Evolutionary conservation across 2,113 vertebrate species (phyloP).

Genomic region (Hippocampus comes): DNA sequence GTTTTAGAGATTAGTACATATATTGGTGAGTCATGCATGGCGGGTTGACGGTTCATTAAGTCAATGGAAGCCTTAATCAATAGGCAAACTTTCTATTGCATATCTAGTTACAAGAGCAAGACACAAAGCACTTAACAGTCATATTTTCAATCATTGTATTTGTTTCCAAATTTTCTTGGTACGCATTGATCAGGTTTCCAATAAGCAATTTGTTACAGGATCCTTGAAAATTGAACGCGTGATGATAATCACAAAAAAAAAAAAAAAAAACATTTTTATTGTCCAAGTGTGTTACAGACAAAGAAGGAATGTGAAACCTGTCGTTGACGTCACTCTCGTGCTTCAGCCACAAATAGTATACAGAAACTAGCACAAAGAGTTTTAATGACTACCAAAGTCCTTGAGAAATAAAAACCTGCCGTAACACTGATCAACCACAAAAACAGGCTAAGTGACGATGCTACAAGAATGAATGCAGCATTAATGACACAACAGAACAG

Average conservation of each 20-base stretch:
- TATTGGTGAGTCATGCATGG: constrained; percentile 79
- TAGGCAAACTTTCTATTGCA: constrained; percentile 77
- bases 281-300: not conserved
- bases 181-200: constrained; percentile 15
- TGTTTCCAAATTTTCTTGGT: constrained; percentile 22
- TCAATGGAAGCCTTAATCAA: constrained; percentile 97
- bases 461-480: no score
- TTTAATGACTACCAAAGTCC: not conserved
- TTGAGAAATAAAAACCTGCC: not conserved
- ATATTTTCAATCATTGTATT: constrained; percentile 31
- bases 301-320: not conserved
- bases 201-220: constrained; percentile 22
- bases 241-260: not conserved
- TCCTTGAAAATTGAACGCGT: constrained; percentile 10
- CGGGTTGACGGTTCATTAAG: constrained; percentile 90
- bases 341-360: not conserved
- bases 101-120: constrained; percentile 36
- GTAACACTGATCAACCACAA: not conserved
- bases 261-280: constrained; percentile 3
- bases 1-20: constrained; percentile 84
- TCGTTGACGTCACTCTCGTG: not conserved
- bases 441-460: no score
- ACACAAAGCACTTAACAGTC: constrained; percentile 19
- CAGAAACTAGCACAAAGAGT: not conserved
- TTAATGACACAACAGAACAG: no score